These are phyloP conservation scores for Selene dorsalis DNA, from an alignment of 2,797 vertebrate species.

Conservation along the genomic window DNA sequence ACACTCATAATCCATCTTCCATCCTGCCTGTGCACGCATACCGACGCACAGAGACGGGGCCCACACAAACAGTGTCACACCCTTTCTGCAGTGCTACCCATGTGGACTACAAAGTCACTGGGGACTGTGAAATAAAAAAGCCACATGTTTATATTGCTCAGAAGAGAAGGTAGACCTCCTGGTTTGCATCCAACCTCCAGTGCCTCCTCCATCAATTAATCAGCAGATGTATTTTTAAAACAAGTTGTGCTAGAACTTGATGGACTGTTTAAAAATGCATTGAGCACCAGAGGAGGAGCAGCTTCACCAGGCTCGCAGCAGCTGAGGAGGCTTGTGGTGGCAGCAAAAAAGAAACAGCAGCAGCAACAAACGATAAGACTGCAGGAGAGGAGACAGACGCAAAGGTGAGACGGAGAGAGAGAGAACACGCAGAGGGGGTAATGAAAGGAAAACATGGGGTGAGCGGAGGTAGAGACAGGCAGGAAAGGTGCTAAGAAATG, in stretches of 20 bases:
- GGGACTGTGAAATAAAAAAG: constrained; percentile 46
- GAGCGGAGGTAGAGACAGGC: constrained; percentile 3
- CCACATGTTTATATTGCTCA: constrained; percentile 48
- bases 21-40: background rate
- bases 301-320: constrained; percentile 53
- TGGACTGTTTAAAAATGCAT: constrained; percentile 87
- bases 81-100: constrained; percentile 44
- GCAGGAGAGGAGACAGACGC: constrained; percentile 43
- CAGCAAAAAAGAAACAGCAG: constrained; percentile 23
- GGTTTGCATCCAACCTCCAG: constrained; percentile 61
- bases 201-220: constrained; percentile 84
- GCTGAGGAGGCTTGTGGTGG: constrained; percentile 59
- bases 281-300: constrained; percentile 68
- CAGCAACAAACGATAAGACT: constrained; percentile 33
- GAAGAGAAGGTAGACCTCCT: constrained; percentile 59
- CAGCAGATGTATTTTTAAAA: constrained; percentile 87
- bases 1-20: constrained; percentile 11
- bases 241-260: constrained; percentile 82
- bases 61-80: constrained; percentile 24
- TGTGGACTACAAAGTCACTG: constrained; percentile 39
- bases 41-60: background rate
- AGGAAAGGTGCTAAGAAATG: constrained; percentile 31
- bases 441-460: constrained; percentile 36
- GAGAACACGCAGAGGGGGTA: constrained; percentile 29
- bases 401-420: constrained; percentile 48